Evolutionary conservation across 2,797 vertebrate species (phyloP).

Genomic region (Crossoptilon crossoptilon): DNA sequence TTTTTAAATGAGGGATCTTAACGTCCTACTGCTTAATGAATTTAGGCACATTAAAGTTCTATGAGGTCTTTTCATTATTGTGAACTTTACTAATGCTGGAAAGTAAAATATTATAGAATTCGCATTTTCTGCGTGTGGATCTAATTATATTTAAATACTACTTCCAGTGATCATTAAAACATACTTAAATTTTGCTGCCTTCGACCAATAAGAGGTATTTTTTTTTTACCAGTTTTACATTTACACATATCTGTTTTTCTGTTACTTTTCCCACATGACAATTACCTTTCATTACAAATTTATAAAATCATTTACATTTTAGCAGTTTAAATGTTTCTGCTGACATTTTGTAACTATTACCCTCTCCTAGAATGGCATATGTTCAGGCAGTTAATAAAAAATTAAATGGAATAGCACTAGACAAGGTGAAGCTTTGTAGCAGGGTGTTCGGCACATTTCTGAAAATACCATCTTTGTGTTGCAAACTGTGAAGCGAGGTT

Average conservation of each 20-base stretch:
- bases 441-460: conserved; percentile 81
- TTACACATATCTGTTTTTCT: conserved; percentile 84
- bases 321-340: conserved; percentile 92
- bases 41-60: conserved; percentile 80
- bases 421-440: conserved; percentile 83
- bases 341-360: conserved; percentile 98
- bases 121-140: conserved; percentile 82
- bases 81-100: conserved; percentile 84
- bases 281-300: conserved; percentile 97
- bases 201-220: conserved; percentile 73
- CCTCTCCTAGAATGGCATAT: conserved; percentile 92
- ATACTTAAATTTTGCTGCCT: conserved; percentile 77
- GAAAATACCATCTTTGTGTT: conserved; percentile 86
- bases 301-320: conserved; percentile 95
- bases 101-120: conserved; percentile 86
- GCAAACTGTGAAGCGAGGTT: conserved; percentile 83
- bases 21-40: conserved; percentile 75
- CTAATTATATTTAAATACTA: conserved; percentile 84
- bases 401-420: conserved; percentile 86
- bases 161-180: conserved; percentile 84
- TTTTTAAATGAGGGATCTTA: conserved; percentile 72
- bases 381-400: conserved; percentile 93
- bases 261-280: conserved; percentile 87
- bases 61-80: conserved; percentile 79
- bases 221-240: conserved; percentile 80